These are phyloP conservation scores for Heliconius hewitsoni DNA, from an alignment of 1,140 invertebrate genomes.

Conservation along the genomic window DNA sequence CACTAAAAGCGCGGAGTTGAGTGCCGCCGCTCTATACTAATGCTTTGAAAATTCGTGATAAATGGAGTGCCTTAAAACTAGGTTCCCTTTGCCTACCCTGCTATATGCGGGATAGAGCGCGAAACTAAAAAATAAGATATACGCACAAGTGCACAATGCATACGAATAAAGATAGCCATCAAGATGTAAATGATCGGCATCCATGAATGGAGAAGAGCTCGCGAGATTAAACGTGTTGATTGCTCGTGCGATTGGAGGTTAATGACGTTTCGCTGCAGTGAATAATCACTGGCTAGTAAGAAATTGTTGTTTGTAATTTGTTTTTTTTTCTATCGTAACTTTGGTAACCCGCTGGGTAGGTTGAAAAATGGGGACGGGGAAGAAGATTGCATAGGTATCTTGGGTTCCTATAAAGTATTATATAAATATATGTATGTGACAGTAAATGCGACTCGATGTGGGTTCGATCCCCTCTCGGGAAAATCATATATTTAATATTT, in stretches of 20 bases:
- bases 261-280: constrained; percentile 24
- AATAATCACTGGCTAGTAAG: constrained; percentile 17
- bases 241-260: constrained; percentile 27
- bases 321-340: not conserved
- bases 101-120: too few species aligned
- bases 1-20: too few species aligned
- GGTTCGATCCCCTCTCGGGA: too few species aligned
- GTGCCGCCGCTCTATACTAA: too few species aligned
- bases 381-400: not conserved
- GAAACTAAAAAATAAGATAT: not conserved
- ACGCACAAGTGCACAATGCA: not conserved
- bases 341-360: not conserved
- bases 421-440: not conserved
- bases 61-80: too few species aligned
- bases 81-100: too few species aligned
- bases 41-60: too few species aligned
- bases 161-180: constrained; percentile 17
- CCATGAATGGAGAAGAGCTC: constrained; percentile 19
- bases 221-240: constrained; percentile 30
- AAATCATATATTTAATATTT: too few species aligned
- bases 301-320: not conserved
- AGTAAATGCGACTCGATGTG: too few species aligned
- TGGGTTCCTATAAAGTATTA: not conserved
- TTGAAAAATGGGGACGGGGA: not conserved
- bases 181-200: constrained; percentile 12